Evolutionary conservation across 2,113 vertebrate genomes (phyloP), one percentile per base, ranked within the genome.

Genomic region (Beaufortia kweichowensis): DNA sequence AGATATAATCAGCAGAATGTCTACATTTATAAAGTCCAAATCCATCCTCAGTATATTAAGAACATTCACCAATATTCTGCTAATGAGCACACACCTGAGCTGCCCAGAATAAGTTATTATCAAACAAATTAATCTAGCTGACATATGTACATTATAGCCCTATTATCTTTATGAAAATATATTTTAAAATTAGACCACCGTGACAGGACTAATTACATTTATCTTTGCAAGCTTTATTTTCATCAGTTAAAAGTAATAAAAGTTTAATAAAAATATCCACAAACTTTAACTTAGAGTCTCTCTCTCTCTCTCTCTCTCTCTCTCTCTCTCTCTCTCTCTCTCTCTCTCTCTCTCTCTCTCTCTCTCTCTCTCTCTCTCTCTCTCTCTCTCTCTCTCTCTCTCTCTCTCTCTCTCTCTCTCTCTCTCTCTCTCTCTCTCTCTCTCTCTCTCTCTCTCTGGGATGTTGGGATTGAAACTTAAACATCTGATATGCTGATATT

Each of bases 141-240:
- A 59, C 62, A 78, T 62, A 81, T 65, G 75, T 46, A 57, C 33
- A 65, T 29, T 59, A 62, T 31, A 69, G 35, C 31, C 39, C 28
- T 39, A 23, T 79, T 74, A 57, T 81, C 62, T 72, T n/a, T 28
- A 50, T 61, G 7, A 69, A 81, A 72, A 64, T 61, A 55, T 80
- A 63, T 43, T 19, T 24, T 3, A 62, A 82, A 82, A 75, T 31
- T 59, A 46, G 65, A 17, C 41, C 17, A 68, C 39, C 11, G 10
- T 23, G 48, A 26, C 12, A 82, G 31, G 5, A 73, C 79, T 46
- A 63, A 82, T 77, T 77, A 61, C 65, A 55, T 35, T 59, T 43
- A 67, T 77, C 62, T 82, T 84, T 55, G 43, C 41, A 6, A 35
- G 79, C 66, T 26, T 56, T 2, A 29, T 23, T 14, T 61, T 56